Percentiles rank a stretch among this genome's conserved stretches.
Evolutionary conservation across 2,797 vertebrate genomes (phyloP).

Genomic region (Muscicapa comitata): DNA sequence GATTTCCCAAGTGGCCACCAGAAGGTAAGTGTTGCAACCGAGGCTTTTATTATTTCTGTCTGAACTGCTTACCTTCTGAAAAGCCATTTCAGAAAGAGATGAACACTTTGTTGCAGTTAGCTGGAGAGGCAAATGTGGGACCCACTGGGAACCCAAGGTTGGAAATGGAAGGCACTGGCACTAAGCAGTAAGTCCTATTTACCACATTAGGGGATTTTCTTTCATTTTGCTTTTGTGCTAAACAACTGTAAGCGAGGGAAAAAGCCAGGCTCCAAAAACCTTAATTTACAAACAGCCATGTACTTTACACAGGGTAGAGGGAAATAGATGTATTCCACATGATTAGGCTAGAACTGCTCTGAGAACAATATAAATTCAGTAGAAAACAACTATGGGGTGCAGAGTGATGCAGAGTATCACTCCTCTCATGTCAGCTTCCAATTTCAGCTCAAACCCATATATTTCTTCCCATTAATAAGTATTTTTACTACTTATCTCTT

Average conservation of each 20-base stretch:
- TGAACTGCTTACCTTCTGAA: constrained; percentile 18
- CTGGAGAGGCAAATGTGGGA: neutral
- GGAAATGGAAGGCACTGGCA: neutral
- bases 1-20: neutral
- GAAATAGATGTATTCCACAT: neutral
- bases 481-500: neutral
- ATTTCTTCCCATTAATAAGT: neutral
- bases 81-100: neutral
- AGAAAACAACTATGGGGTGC: neutral
- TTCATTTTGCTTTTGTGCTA: neutral
- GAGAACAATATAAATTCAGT: neutral
- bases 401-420: neutral
- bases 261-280: neutral
- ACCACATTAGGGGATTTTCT: neutral
- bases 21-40: neutral
- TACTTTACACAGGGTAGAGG: neutral
- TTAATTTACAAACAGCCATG: neutral
- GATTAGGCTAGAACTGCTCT: neutral
- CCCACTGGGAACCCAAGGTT: neutral
- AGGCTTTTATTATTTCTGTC: constrained; percentile 39
- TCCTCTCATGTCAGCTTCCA: neutral
- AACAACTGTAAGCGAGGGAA: neutral
- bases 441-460: neutral
- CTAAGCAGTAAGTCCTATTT: neutral
- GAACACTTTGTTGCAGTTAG: neutral